Evolutionary conservation across 2,113 vertebrate genomes (phyloP).

Genomic region (Eonycteris spelaea): DNA sequence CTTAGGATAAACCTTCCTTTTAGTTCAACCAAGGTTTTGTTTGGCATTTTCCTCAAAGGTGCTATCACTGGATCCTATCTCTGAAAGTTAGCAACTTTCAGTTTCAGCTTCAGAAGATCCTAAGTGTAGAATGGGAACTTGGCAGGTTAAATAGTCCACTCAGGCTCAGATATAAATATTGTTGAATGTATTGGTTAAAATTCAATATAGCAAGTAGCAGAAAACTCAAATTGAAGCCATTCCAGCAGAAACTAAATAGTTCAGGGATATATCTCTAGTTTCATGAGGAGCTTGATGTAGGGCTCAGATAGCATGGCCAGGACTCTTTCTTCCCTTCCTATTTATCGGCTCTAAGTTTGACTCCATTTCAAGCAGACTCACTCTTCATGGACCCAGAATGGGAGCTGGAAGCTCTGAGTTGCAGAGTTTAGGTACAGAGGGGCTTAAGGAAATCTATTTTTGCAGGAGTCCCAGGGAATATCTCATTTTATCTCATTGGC

Average conservation of each 20-base stretch:
- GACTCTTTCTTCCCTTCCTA: background rate
- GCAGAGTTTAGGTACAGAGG: background rate
- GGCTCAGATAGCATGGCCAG: too few species aligned
- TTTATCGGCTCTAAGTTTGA: background rate
- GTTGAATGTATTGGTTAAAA: background rate
- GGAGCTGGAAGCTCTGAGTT: background rate
- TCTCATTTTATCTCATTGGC: background rate
- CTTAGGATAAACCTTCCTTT: constrained; percentile 7
- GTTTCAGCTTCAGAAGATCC: background rate
- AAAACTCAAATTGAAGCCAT: background rate
- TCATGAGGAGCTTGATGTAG: background rate
- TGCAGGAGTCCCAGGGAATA: background rate
- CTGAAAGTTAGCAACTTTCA: background rate
- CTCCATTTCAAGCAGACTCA: background rate
- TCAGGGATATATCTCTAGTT: background rate
- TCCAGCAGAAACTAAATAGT: background rate
- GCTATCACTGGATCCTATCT: background rate
- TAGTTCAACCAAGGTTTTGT: background rate
- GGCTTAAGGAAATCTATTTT: background rate
- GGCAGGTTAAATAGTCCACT: background rate
- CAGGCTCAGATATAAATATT: background rate
- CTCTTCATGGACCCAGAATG: background rate
- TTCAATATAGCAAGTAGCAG: background rate
- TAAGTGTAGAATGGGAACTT: background rate
- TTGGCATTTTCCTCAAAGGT: background rate